phyloP scores from a whole-genome alignment of 2,113 vertebrate species.

The Paedocypris sp. region DNA sequence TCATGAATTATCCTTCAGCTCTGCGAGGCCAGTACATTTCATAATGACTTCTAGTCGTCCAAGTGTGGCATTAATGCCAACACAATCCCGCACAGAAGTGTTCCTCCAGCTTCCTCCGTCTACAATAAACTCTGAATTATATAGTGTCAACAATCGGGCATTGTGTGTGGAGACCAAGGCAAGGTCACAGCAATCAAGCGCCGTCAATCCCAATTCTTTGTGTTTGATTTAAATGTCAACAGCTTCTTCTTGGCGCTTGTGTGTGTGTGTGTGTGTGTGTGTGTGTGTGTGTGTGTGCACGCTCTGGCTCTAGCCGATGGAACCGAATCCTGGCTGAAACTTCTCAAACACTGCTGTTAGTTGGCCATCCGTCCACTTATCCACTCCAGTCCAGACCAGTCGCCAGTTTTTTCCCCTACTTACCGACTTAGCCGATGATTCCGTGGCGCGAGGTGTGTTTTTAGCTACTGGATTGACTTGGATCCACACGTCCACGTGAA shows the following conservation, averaged over 20 bases:
- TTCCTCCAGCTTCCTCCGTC: background rate
- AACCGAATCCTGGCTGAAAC: background rate
- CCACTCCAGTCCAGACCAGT: no score
- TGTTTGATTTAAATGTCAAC: background rate
- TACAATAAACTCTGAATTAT: background rate
- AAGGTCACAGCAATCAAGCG: background rate
- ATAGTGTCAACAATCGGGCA: background rate
- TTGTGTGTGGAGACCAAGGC: background rate
- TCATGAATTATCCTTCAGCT: no score
- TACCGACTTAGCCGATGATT: no score
- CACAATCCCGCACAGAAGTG: background rate
- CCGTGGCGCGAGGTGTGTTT: no score
- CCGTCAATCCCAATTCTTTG: background rate
- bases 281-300: background rate
- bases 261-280: background rate
- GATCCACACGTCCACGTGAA: no score
- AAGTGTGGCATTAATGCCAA: background rate
- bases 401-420: no score
- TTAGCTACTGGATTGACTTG: no score
- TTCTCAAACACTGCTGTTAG: no score
- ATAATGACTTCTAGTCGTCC: no score
- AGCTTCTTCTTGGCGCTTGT: background rate
- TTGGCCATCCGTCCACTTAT: no score
- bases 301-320: slow-evolving; percentile 15
- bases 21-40: no score